Base-by-base conservation (phyloP, 2,888 invertebrate genomes). In the Oegoconia quadripuncta region DNA sequence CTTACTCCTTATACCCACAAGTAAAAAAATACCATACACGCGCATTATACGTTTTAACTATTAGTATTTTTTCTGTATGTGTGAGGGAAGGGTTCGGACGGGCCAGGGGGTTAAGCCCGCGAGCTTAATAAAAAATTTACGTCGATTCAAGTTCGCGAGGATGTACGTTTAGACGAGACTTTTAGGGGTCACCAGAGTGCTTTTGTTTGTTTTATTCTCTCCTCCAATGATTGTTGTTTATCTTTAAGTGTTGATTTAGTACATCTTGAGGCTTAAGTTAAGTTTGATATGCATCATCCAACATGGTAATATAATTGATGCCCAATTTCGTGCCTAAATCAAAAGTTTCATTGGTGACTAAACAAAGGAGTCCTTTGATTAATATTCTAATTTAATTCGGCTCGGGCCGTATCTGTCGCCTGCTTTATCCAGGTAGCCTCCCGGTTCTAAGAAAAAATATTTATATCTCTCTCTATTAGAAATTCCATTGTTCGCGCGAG, bases 391-490 rank as follows among this genome's bases (percentile, higher is more conserved):
- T 82, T 76, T 73, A 77, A 80, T 82, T 73, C 77, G 69, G 71
- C 63, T 64, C 64, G 65, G 66, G 65, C 62, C 64, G 67, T 61
- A 68, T 72, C 73, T 68, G 76, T 75, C 75, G 78, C 75, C 80
- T 80, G 75, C 74, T 79, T 84, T 82, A 83, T 82, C 78, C 84
- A 86, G 86, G 86, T 87, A 86, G 84, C 75, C 73, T 75, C 74
- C 68, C 64, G 72, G 69, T 83, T 84, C 82, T 75, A 59, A 78
- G 83, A 84, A 86, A 83, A 83, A 81, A 78, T 71, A 78, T 76
- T 77, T 79, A 83, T 86, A 83, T 87, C 83, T 86, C 76, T 75
- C 74, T 83, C 80, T 84, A 86, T 82, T 80, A 84, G 80, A 84
- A 76, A 75, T 76, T 75, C 86, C 75, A 87, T 87, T 87, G 86